These are phyloP conservation scores for Drosophila phalerata DNA, from an alignment of 2,888 invertebrate species.

Conservation along the genomic window DNA sequence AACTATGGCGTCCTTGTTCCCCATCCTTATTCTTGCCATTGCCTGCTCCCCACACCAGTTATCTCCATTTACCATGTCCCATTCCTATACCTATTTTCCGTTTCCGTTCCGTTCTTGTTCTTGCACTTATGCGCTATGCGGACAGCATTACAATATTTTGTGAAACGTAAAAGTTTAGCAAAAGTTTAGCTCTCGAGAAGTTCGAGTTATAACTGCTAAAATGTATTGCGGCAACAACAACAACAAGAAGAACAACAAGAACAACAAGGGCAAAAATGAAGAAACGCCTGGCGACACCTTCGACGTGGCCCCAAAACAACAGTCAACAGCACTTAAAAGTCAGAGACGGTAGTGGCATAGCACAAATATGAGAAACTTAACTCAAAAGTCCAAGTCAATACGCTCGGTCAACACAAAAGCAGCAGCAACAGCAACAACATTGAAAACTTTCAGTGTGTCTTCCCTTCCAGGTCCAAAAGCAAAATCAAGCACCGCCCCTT, in stretches of 20 bases:
- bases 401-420: conserved; percentile 71
- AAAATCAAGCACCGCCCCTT: conserved; percentile 74
- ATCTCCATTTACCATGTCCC: conserved; percentile 2
- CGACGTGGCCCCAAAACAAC: conserved; percentile 81
- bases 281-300: conserved; percentile 82
- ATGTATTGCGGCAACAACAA: conserved; percentile 33
- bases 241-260: conserved; percentile 35
- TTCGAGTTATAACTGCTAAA: conserved; percentile 57
- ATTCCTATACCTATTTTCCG: conserved; percentile 28
- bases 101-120: conserved; percentile 18
- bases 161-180: conserved; percentile 68
- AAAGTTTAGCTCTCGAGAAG: conserved; percentile 56
- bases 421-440: conserved; percentile 38
- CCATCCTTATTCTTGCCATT: background rate
- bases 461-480: conserved; percentile 48
- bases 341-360: conserved; percentile 70
- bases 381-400: conserved; percentile 81
- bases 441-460: conserved; percentile 23
- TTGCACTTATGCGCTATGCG: conserved; percentile 50
- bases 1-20: conserved; percentile 30
- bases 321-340: conserved; percentile 83
- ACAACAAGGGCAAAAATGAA: conserved; percentile 35
- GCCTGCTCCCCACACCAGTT: background rate
- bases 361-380: conserved; percentile 80
- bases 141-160: conserved; percentile 75